phyloP scores from a whole-genome alignment of 2,888 invertebrate species.

The Hypomecis atomaria region DNA sequence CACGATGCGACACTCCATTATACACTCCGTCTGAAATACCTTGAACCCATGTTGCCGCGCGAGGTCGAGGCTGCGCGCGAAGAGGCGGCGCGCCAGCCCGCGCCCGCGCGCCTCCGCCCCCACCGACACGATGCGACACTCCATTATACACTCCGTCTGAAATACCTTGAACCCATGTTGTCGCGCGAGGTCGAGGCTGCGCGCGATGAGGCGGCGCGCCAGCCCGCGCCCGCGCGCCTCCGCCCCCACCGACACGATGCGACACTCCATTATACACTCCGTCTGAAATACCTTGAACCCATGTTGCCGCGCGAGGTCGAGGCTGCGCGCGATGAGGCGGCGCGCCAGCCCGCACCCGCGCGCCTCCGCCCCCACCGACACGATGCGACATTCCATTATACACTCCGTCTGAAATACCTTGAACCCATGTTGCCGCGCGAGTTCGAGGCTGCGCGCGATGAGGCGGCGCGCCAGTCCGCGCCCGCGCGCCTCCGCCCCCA shows the following conservation, averaged over 20 bases:
- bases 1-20: slow-evolving; percentile 92
- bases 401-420: slow-evolving; percentile 87
- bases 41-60: slow-evolving; percentile 88
- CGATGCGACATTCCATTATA: slow-evolving; percentile 91
- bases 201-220: slow-evolving; percentile 88
- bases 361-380: slow-evolving; percentile 89
- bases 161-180: slow-evolving; percentile 88
- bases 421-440: slow-evolving; percentile 87
- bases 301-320: slow-evolving; percentile 86
- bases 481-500: slow-evolving; percentile 88
- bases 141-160: slow-evolving; percentile 88
- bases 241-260: slow-evolving; percentile 91
- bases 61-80: slow-evolving; percentile 87
- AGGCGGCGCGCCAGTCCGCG: slow-evolving; percentile 90
- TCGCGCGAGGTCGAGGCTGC: slow-evolving; percentile 87
- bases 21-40: slow-evolving; percentile 86
- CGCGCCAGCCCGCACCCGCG: slow-evolving; percentile 91
- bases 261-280: slow-evolving; percentile 90
- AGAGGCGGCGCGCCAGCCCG: slow-evolving; percentile 90
- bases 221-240: slow-evolving; percentile 89
- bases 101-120: slow-evolving; percentile 88
- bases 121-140: slow-evolving; percentile 92
- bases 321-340: slow-evolving; percentile 87
- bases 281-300: slow-evolving; percentile 88
- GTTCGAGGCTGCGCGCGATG: slow-evolving; percentile 86